Percentiles rank a stretch among this genome's conserved stretches.
Evolutionary conservation across 2,888 invertebrate species (phyloP).

Genomic region (Nematopogon swammerdamellus): DNA sequence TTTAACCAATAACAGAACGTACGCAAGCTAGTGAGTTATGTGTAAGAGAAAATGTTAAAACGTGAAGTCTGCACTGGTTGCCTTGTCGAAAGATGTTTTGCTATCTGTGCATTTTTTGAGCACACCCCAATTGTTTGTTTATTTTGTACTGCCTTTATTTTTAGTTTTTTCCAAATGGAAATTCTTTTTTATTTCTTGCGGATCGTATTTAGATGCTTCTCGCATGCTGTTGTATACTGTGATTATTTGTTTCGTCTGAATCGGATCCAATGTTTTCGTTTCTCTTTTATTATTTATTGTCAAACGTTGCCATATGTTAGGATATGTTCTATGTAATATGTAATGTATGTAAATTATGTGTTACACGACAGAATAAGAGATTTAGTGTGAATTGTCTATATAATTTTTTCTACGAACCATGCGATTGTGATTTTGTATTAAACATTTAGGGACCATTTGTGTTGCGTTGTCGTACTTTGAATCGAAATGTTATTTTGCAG

Average conservation of each 20-base stretch:
- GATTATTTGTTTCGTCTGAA: slow-evolving; percentile 27
- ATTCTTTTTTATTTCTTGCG: slow-evolving; percentile 12
- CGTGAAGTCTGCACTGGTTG: slow-evolving; percentile 56
- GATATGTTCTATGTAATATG: slow-evolving; percentile 45
- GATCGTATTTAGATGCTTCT: slow-evolving; percentile 8
- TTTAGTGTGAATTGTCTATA: slow-evolving; percentile 35
- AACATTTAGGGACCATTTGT: slow-evolving; percentile 11
- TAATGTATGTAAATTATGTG: slow-evolving; percentile 32
- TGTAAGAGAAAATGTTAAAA: slow-evolving; percentile 39
- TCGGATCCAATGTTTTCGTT: slow-evolving; percentile 31
- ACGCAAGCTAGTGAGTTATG: slow-evolving; percentile 48
- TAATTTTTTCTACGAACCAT: slow-evolving; percentile 48
- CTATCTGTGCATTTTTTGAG: slow-evolving; percentile 36
- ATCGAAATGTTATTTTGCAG: background rate
- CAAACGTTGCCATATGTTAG: slow-evolving; percentile 57
- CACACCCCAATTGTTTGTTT: slow-evolving; percentile 33
- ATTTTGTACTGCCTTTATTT: slow-evolving; percentile 34
- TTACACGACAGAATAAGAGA: slow-evolving; percentile 16
- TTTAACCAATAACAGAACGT: slow-evolving; percentile 47
- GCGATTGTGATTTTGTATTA: slow-evolving; percentile 28
- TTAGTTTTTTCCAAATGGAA: background rate
- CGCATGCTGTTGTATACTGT: slow-evolving; percentile 17
- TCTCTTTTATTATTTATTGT: slow-evolving; percentile 48
- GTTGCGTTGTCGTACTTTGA: background rate
- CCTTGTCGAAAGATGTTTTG: slow-evolving; percentile 50